A percentile compares a stretch with the other conserved stretches of the same genome.
These are phyloP conservation scores for Gortyna flavago DNA, from an alignment of 2,888 invertebrate genomes.

Conservation along the genomic window DNA sequence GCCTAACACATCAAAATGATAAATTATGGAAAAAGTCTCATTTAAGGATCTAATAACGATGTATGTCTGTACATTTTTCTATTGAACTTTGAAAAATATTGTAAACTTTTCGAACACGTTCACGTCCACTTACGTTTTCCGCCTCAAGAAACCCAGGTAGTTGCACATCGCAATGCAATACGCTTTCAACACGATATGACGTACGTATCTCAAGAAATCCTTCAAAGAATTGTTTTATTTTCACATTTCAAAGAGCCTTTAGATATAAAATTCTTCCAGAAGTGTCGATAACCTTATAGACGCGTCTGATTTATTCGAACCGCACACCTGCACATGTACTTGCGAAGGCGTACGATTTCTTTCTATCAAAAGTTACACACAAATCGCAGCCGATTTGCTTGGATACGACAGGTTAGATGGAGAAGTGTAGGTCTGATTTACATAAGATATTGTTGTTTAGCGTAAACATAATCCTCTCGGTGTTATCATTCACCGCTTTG, in stretches of 20 bases:
- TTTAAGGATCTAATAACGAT: background rate
- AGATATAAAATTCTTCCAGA: constrained; percentile 50
- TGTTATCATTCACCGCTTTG: too few relatives aligned
- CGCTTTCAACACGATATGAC: constrained; percentile 46
- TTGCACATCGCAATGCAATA: constrained; percentile 45
- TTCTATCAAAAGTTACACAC: constrained; percentile 74
- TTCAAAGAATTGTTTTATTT: constrained; percentile 52
- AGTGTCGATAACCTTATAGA: constrained; percentile 79
- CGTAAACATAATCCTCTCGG: too few relatives aligned
- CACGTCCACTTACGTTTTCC: constrained; percentile 47
- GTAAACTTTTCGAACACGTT: background rate
- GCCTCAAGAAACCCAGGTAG: constrained; percentile 28
- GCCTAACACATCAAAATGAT: background rate
- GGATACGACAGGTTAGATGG: constrained; percentile 8
- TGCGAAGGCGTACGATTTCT: constrained; percentile 68
- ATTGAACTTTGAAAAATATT: constrained; percentile 2
- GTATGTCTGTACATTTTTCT: too few relatives aligned
- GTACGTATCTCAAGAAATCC: constrained; percentile 40
- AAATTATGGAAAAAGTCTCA: background rate
- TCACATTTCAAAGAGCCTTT: constrained; percentile 47
- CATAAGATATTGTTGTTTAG: too few relatives aligned
- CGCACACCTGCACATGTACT: constrained; percentile 77
- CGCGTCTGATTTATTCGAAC: constrained; percentile 79
- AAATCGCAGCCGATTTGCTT: constrained; percentile 68
- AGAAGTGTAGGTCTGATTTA: too few relatives aligned